phyloP scores from a whole-genome alignment of 1,140 invertebrate genomes.

The Orchestia grillus region DNA sequence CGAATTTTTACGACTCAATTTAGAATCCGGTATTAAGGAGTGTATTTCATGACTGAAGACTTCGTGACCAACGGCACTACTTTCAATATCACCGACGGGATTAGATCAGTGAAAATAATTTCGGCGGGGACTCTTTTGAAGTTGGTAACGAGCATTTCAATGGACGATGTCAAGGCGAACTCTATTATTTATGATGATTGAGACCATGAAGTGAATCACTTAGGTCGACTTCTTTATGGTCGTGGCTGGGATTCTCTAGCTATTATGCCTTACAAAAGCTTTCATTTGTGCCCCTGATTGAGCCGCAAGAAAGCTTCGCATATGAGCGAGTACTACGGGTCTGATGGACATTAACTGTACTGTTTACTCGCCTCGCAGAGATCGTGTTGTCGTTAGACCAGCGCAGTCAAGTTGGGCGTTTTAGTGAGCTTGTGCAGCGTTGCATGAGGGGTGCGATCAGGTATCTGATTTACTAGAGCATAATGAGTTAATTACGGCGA shows the following conservation, averaged over 20 bases:
- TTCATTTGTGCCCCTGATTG: conserved; percentile 1
- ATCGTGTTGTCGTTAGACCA: background rate
- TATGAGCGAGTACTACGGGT: background rate
- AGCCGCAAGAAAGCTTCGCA: background rate
- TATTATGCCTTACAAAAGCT: conserved; percentile 28
- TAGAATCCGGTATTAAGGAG: conserved; percentile 5
- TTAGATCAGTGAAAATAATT: conserved; percentile 40
- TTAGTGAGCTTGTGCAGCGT: too few relatives aligned
- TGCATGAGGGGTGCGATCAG: too few relatives aligned
- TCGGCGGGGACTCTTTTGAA: conserved; percentile 11
- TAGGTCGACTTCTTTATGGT: conserved; percentile 8
- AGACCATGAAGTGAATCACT: conserved; percentile 45
- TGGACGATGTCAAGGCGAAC: conserved; percentile 42
- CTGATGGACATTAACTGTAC: background rate
- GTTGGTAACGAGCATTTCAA: conserved; percentile 43
- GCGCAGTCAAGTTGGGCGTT: too few relatives aligned
- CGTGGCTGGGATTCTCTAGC: background rate
- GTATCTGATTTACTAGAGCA: too few relatives aligned
- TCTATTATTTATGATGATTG: conserved; percentile 45
- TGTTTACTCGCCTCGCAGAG: background rate
- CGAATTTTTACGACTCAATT: conserved; percentile 40
- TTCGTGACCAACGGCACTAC: conserved; percentile 44
- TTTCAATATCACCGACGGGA: conserved; percentile 13
- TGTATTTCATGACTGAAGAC: conserved; percentile 14
- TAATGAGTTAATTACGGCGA: too few relatives aligned